Percentiles rank a stretch among this genome's conserved stretches.
These are phyloP conservation scores for Malurus splendens DNA, from an alignment of 2,797 vertebrate species.

Conservation along the genomic window DNA sequence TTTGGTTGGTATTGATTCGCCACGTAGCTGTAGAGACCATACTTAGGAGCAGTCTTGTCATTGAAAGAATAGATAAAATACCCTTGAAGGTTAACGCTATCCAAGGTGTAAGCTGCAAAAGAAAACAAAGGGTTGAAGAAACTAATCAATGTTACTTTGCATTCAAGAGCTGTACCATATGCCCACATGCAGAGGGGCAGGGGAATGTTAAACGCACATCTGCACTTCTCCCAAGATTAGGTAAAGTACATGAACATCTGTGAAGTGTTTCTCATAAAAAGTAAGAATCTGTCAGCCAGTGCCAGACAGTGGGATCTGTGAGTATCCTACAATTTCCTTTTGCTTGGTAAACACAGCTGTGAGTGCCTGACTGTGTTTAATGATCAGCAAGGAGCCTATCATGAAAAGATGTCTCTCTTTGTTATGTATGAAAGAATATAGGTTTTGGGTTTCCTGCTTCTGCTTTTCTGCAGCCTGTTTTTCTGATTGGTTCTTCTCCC, in stretches of 20 bases:
- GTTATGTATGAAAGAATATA: neutral
- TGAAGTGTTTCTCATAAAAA: neutral
- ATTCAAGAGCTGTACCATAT: neutral
- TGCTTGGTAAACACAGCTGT: constrained; percentile 20
- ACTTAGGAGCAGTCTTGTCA: constrained; percentile 85
- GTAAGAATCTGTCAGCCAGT: neutral
- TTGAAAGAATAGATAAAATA: constrained; percentile 93
- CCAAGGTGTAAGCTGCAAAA: constrained; percentile 82
- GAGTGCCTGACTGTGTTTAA: neutral
- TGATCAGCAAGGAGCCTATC: neutral
- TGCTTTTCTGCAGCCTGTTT: neutral
- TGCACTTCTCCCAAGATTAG: neutral
- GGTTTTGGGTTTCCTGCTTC: neutral
- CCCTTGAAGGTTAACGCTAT: constrained; percentile 87
- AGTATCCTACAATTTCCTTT: neutral
- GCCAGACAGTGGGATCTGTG: neutral
- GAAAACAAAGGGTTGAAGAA: neutral
- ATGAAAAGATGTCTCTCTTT: neutral
- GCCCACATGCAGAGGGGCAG: neutral
- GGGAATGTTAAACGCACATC: neutral
- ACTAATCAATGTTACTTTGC: neutral
- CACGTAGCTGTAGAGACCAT: constrained; percentile 84
- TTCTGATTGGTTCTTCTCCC: neutral
- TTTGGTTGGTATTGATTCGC: constrained; percentile 84
- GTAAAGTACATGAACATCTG: neutral